These are phyloP conservation scores for Calephelis virginiensis DNA, from an alignment of 1,140 invertebrate species.

Conservation along the genomic window DNA sequence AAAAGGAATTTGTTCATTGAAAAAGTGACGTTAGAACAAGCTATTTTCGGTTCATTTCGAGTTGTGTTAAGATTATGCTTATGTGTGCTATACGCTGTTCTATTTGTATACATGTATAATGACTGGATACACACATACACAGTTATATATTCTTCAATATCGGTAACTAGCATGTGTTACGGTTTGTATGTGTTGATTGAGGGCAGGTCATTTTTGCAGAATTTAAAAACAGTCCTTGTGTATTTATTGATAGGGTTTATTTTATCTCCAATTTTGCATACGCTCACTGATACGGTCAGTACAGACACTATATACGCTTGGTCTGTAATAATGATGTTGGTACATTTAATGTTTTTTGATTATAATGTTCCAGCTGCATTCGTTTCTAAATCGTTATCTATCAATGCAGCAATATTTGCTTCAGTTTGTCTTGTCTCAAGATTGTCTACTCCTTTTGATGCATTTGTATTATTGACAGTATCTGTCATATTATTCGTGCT, in stretches of 20 bases:
- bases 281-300: constrained; percentile 95
- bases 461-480: constrained; percentile 92
- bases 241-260: constrained; percentile 92
- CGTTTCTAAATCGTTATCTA: constrained; percentile 89
- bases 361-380: constrained; percentile 91
- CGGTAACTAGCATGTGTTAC: constrained; percentile 80
- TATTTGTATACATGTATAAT: constrained; percentile 87
- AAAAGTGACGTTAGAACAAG: constrained; percentile 83
- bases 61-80: constrained; percentile 87
- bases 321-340: constrained; percentile 90
- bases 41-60: constrained; percentile 85
- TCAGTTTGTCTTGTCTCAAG: constrained; percentile 96
- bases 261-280: constrained; percentile 94
- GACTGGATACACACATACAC: constrained; percentile 81
- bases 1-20: constrained; percentile 90
- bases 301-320: constrained; percentile 98
- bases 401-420: constrained; percentile 95
- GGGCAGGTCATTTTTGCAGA: constrained; percentile 46
- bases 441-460: constrained; percentile 89
- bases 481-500: constrained; percentile 93
- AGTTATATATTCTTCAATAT: constrained; percentile 79
- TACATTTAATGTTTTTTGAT: constrained; percentile 94
- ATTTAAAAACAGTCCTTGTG: constrained; percentile 85
- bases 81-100: constrained; percentile 86
- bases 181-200: constrained; percentile 74